Evolutionary conservation across 2,888 invertebrate species (phyloP).

Genomic region (Himalopsyche japonica): DNA sequence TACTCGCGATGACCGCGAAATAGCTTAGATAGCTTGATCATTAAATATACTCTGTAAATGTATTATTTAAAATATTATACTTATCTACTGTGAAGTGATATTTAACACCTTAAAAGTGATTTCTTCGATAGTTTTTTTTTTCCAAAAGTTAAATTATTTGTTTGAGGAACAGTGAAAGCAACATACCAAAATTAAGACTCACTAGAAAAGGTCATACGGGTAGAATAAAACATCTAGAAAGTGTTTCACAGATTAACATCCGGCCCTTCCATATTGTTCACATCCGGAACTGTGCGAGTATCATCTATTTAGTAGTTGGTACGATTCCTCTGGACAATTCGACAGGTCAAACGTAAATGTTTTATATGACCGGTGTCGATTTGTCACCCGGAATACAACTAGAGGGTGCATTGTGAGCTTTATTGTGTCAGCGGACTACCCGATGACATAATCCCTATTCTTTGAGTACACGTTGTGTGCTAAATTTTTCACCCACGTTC

Average conservation of each 20-base stretch:
- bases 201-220: too few species aligned
- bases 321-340: background rate
- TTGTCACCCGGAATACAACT: background rate
- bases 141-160: too few species aligned
- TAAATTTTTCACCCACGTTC: too few species aligned
- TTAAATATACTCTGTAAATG: too few species aligned
- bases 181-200: too few species aligned
- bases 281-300: background rate
- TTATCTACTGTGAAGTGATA: too few species aligned
- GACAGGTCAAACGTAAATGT: background rate
- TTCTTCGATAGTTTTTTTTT: too few species aligned
- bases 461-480: background rate
- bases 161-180: too few species aligned
- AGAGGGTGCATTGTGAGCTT: background rate
- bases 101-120: too few species aligned
- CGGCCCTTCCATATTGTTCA: background rate
- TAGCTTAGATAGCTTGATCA: too few species aligned
- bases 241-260: background rate
- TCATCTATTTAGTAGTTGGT: background rate
- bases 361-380: background rate
- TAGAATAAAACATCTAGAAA: background rate
- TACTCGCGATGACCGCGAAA: too few species aligned
- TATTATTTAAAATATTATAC: too few species aligned
- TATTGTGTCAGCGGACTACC: background rate
- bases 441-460: background rate